Evolutionary conservation across 2,113 vertebrate genomes (phyloP).

Genomic region (Poeciliopsis prolifica): DNA sequence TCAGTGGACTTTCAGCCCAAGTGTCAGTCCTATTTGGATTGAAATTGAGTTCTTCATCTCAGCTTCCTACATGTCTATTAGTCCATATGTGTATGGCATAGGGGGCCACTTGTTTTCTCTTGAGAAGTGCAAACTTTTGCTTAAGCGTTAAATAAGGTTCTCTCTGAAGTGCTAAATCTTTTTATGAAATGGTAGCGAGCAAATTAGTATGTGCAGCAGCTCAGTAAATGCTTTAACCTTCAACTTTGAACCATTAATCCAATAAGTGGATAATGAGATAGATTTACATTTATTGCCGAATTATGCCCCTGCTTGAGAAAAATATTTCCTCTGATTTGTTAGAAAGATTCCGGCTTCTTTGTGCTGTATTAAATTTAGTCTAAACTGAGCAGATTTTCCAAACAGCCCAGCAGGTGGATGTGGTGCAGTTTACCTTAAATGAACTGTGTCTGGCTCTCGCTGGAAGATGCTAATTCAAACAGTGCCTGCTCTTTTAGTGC

Average conservation of each 20-base stretch:
- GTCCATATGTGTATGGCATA: conserved; percentile 77
- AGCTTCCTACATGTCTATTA: conserved; percentile 71
- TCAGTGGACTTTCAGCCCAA: conserved; percentile 41
- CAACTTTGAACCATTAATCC: neutral
- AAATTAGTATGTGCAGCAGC: neutral
- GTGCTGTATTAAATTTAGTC: neutral
- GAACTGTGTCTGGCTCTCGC: conserved; percentile 16
- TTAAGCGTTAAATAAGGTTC: neutral
- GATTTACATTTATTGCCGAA: neutral
- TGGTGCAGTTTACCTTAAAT: neutral
- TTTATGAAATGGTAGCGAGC: too few relatives aligned
- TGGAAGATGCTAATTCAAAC: neutral
- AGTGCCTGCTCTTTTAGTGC: conserved; percentile 3
- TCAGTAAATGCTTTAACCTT: neutral
- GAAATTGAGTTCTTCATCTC: conserved; percentile 75
- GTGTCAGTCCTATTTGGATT: conserved; percentile 51
- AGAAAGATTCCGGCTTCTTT: neutral
- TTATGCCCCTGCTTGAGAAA: neutral
- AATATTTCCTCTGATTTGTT: neutral
- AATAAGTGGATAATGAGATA: neutral
- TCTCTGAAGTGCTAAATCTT: too few relatives aligned
- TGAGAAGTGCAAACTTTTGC: conserved; percentile 41
- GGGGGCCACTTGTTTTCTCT: conserved; percentile 73
- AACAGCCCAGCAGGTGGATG: neutral
- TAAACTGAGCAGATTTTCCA: neutral